These are phyloP conservation scores for Gobio occitaniae DNA, from an alignment of 2,797 vertebrate species.

Conservation along the genomic window DNA sequence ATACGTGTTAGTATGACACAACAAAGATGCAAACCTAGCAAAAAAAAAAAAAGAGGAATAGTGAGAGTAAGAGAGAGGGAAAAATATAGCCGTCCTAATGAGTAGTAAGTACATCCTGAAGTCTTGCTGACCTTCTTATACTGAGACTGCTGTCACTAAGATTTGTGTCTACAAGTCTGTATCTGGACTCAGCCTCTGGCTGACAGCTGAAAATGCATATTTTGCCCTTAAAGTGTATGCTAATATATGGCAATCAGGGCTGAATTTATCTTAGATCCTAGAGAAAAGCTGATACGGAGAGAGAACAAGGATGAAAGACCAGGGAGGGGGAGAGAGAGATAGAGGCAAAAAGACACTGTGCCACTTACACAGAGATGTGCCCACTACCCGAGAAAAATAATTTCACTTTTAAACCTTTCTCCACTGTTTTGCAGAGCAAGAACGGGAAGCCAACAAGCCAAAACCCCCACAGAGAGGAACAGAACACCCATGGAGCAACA, in stretches of 20 bases:
- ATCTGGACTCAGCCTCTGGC: background rate
- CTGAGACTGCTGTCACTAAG: slow-evolving; percentile 6
- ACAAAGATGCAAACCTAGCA: background rate
- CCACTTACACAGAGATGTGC: slow-evolving; percentile 21
- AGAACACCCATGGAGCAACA: slow-evolving; percentile 21
- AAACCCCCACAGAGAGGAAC: slow-evolving; percentile 9
- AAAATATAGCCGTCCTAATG: background rate
- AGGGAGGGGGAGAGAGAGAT: background rate
- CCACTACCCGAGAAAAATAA: background rate
- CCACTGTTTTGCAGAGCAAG: slow-evolving; percentile 3
- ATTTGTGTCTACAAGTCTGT: background rate
- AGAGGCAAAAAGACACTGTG: background rate
- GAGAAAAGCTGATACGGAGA: slow-evolving; percentile 2
- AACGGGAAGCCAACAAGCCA: background rate
- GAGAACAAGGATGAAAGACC: background rate
- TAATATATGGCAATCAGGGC: slow-evolving; percentile 58
- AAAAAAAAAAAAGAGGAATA: background rate
- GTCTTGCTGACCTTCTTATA: slow-evolving; percentile 27
- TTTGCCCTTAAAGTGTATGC: slow-evolving; percentile 65
- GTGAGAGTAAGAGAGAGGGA: background rate
- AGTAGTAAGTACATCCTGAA: slow-evolving; percentile 2
- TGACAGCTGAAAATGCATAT: slow-evolving; percentile 55
- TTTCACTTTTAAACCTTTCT: slow-evolving; percentile 21
- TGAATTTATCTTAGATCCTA: slow-evolving; percentile 21
- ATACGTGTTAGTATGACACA: background rate